Percentiles rank a stretch among this genome's conserved stretches.
Conservation (phyloP, 1,140 invertebrate species). For the Drosophila pandora region DNA sequence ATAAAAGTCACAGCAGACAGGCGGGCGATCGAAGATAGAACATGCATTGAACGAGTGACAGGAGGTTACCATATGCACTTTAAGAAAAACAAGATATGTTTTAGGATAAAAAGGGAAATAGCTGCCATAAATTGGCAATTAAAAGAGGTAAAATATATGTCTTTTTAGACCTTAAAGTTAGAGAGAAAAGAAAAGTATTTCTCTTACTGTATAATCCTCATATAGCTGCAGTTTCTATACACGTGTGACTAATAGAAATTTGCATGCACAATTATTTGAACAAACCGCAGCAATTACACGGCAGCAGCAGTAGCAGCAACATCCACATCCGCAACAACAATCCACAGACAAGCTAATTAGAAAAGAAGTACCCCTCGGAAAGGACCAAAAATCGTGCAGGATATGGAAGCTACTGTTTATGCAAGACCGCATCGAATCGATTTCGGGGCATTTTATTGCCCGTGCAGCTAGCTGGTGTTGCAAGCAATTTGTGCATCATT, state of each 20-base stretch:
- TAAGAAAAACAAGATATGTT: conserved; percentile 1
- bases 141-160: not conserved
- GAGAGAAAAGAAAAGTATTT: too few species aligned
- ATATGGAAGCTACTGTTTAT: conserved; percentile 18
- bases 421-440: conserved; percentile 69
- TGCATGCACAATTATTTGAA: conserved; percentile 82
- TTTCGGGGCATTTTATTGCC: conserved; percentile 70
- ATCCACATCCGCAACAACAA: conserved; percentile 20
- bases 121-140: not conserved
- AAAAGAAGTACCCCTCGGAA: conserved; percentile 47
- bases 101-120: not conserved
- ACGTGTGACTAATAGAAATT: conserved; percentile 76
- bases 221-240: conserved; percentile 11
- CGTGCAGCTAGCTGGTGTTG: conserved; percentile 46
- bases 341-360: conserved; percentile 74
- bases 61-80: conserved; percentile 8
- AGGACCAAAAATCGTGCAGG: conserved; percentile 8
- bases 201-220: not conserved
- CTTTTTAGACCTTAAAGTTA: not conserved
- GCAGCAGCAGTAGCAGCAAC: conserved; percentile 42
- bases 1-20: conserved; percentile 66
- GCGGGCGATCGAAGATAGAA: conserved; percentile 76
- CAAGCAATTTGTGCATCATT: conserved; percentile 69
- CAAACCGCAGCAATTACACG: conserved; percentile 78
- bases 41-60: conserved; percentile 58